Conservation (phyloP, 1,140 invertebrate species). For the Drosophila prosaltans region DNA sequence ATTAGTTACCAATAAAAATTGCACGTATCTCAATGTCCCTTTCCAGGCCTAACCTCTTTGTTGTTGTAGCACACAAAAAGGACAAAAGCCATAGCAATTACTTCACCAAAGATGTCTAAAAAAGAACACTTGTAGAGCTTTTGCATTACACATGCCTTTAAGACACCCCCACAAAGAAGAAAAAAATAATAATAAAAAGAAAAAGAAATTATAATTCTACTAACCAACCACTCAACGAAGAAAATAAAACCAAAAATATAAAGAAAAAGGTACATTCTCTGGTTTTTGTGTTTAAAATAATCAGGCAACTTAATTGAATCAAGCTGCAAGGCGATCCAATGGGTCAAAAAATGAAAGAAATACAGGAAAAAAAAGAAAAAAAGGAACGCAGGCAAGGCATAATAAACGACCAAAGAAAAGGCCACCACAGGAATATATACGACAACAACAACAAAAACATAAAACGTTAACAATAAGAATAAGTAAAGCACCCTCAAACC, state of each 20-base stretch:
- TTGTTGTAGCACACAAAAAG: neutral
- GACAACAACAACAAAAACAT: conserved; percentile 19
- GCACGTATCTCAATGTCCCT: neutral
- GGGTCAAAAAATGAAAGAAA: conserved; percentile 13
- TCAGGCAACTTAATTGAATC: conserved; percentile 77
- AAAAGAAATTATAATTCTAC: conserved; percentile 35
- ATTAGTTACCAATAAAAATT: conserved; percentile 9
- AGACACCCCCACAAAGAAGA: conserved; percentile 13
- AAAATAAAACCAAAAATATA: neutral
- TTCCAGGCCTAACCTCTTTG: neutral
- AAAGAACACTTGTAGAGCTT: conserved; percentile 47
- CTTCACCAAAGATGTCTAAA: conserved; percentile 27
- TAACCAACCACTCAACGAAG: conserved; percentile 17
- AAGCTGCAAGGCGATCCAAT: conserved; percentile 51
- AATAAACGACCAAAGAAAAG: conserved; percentile 66
- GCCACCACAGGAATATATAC: conserved; percentile 28
- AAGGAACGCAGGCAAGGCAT: conserved; percentile 28
- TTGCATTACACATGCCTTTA: conserved; percentile 49
- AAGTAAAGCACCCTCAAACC: conserved; percentile 26
- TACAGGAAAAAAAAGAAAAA: conserved; percentile 15
- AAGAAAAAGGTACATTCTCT: conserved; percentile 23
- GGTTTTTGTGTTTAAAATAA: conserved; percentile 64
- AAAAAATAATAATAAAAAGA: conserved; percentile 33
- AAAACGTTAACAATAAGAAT: conserved; percentile 26
- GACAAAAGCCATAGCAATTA: conserved; percentile 29